phyloP scores from a whole-genome alignment of 64 coral and sea anemone genomes.

The Montipora foliosa region DNA sequence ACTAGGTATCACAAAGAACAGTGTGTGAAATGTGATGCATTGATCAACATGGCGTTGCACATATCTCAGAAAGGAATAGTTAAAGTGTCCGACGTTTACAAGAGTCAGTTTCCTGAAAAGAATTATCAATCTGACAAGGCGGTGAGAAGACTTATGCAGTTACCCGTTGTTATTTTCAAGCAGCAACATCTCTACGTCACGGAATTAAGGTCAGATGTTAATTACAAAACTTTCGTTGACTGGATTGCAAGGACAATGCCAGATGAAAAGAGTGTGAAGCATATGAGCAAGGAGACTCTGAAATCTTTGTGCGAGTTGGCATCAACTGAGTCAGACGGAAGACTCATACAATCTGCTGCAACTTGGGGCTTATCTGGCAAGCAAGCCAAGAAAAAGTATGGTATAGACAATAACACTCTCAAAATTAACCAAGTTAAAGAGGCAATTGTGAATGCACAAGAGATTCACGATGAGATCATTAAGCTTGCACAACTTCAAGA shows the following conservation, averaged over 20 bases:
- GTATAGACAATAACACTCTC: background rate
- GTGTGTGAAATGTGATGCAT: no score
- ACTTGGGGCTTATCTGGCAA: conserved; percentile 29
- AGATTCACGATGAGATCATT: conserved; percentile 3
- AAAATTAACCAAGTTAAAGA: conserved; percentile 1
- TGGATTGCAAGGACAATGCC: conserved; percentile 47
- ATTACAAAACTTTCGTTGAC: conserved; percentile 43
- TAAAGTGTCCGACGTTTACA: conserved; percentile 62
- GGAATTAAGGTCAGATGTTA: conserved; percentile 22
- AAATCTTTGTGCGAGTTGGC: conserved; percentile 63
- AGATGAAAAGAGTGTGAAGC: background rate
- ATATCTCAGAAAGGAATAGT: conserved; percentile 46
- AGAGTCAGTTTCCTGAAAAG: conserved; percentile 29
- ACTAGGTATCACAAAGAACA: no score
- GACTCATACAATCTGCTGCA: conserved; percentile 42
- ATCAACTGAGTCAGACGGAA: conserved; percentile 64
- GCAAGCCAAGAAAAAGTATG: conserved; percentile 60
- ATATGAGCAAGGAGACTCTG: conserved; percentile 35
- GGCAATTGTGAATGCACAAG: conserved; percentile 27
- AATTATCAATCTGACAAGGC: conserved; percentile 73
- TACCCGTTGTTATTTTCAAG: conserved; percentile 60
- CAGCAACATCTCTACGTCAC: conserved; percentile 32
- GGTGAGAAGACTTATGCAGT: conserved; percentile 64
- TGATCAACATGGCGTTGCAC: background rate
- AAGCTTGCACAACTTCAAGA: conserved; percentile 32